Evolutionary conservation across 1,140 invertebrate genomes (phyloP).

Genomic region (Leptinotarsa texana): DNA sequence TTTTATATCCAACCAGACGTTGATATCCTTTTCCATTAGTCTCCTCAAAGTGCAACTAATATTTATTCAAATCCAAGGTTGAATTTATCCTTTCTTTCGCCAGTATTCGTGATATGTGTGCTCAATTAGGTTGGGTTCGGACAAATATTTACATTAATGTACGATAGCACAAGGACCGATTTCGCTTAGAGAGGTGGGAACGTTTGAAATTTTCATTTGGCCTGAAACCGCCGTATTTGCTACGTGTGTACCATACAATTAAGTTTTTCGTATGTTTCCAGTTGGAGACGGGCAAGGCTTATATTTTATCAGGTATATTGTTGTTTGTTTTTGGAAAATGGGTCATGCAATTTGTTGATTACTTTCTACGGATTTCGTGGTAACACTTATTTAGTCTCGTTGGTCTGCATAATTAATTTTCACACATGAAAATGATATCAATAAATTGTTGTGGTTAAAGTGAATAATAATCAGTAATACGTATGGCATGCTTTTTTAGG

Average conservation of each 20-base stretch:
- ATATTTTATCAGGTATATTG: not conserved
- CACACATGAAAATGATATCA: too few relatives aligned
- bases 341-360: not conserved
- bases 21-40: not conserved
- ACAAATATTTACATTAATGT: constrained; percentile 24
- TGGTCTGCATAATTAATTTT: too few relatives aligned
- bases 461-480: too few relatives aligned
- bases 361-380: too few relatives aligned
- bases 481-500: too few relatives aligned
- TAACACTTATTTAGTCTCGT: too few relatives aligned
- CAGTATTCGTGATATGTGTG: constrained; percentile 25
- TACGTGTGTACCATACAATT: constrained; percentile 6
- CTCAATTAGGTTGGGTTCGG: constrained; percentile 16
- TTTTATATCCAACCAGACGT: not conserved
- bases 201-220: constrained; percentile 6
- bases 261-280: not conserved
- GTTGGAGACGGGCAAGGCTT: not conserved
- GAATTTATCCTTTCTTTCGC: constrained; percentile 19
- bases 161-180: constrained; percentile 17
- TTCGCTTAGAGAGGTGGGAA: not conserved
- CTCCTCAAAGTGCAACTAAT: constrained; percentile 15
- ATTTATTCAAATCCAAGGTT: constrained; percentile 26
- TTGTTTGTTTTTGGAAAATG: not conserved
- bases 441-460: too few relatives aligned
- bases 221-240: not conserved